phyloP scores from a whole-genome alignment of 2,113 vertebrate genomes.

The Oncorhynchus keta region DNA sequence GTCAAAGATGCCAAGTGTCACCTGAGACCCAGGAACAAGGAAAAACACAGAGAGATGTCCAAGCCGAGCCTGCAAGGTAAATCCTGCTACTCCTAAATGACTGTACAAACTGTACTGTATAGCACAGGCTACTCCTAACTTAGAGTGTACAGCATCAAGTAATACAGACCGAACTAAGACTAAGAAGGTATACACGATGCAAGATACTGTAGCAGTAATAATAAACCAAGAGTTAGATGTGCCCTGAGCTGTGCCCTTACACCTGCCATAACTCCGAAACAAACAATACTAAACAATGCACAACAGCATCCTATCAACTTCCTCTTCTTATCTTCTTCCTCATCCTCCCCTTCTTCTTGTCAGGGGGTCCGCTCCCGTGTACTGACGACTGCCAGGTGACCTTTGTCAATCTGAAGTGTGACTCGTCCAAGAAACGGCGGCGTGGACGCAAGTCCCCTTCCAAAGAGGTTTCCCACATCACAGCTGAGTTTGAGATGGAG shows the following conservation, averaged over 20 bases:
- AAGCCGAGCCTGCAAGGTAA: conserved; percentile 81
- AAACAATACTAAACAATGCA: no score
- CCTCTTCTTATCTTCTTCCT: background rate
- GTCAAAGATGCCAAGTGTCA: conserved; percentile 95
- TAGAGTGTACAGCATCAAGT: no score
- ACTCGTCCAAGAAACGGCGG: conserved; percentile 91
- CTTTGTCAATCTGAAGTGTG: conserved; percentile 91
- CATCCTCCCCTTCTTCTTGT: background rate
- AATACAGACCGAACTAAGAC: no score
- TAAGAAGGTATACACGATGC: no score
- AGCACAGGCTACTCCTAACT: no score
- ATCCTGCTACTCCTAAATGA: no score
- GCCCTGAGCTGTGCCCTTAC: no score
- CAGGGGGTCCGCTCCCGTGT: conserved; percentile 78
- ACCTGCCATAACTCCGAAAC: no score
- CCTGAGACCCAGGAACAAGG: conserved; percentile 84
- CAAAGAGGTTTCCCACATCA: conserved; percentile 93
- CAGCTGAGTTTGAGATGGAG: conserved; percentile 92
- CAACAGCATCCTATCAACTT: background rate
- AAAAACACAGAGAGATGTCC: conserved; percentile 77
- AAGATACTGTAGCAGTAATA: no score
- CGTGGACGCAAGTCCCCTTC: conserved; percentile 90
- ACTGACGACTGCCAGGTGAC: conserved; percentile 90
- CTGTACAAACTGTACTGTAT: no score
- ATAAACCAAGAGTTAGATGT: no score